Conservation (phyloP, 2,113 vertebrate species). For the Bufo bufo region DNA sequence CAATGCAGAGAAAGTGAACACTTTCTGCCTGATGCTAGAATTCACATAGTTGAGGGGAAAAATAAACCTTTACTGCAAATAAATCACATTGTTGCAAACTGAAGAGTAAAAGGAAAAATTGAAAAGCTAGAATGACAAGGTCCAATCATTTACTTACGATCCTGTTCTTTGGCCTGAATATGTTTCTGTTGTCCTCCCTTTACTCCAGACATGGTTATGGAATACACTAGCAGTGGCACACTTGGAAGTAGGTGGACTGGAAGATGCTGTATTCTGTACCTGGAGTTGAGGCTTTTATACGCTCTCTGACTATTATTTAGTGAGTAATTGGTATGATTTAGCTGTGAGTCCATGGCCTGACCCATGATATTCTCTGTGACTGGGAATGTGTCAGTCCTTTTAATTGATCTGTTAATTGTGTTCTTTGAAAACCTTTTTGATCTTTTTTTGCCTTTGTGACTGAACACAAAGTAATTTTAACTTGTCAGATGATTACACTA, state of each 20-base stretch:
- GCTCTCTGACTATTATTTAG: neutral
- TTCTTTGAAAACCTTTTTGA: neutral
- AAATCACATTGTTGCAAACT: no score
- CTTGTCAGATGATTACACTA: neutral
- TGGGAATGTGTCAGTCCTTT: neutral
- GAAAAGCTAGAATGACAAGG: neutral
- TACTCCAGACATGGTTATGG: constrained; percentile 20
- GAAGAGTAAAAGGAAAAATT: no score
- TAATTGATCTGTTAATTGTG: neutral
- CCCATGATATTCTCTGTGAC: neutral
- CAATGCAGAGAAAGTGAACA: no score
- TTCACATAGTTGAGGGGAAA: no score
- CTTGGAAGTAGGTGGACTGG: neutral
- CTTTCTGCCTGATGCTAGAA: no score
- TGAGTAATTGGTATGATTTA: constrained; percentile 9
- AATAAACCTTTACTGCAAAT: no score
- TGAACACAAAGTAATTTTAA: neutral
- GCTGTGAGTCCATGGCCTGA: neutral
- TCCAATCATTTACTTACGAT: constrained; percentile 9
- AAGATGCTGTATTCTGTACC: neutral
- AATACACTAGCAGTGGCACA: neutral
- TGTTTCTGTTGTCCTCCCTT: constrained; percentile 30
- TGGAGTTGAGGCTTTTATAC: constrained; percentile 16
- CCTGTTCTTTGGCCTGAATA: neutral
- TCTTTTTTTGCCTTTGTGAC: neutral